phyloP scores from a whole-genome alignment of 2,113 vertebrate genomes.

The Pyxicephalus adspersus region DNA sequence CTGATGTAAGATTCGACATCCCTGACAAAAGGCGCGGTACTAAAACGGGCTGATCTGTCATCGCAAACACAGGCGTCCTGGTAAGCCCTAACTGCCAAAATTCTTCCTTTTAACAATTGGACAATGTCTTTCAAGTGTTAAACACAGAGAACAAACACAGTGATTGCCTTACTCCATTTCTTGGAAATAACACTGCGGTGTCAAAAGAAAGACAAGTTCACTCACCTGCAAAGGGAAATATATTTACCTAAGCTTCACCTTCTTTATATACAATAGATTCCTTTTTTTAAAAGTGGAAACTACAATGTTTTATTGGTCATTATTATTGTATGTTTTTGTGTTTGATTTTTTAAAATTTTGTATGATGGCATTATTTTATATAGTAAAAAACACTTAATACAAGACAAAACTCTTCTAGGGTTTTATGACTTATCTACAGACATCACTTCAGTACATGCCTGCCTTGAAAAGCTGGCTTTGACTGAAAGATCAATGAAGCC shows the following conservation, averaged over 20 bases:
- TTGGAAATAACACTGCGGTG: conserved; percentile 3
- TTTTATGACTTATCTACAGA: too few relatives aligned
- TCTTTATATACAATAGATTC: too few relatives aligned
- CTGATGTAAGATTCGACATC: conserved; percentile 6
- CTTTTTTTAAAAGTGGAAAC: background rate
- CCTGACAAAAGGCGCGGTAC: conserved; percentile 37
- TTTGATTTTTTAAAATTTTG: too few relatives aligned
- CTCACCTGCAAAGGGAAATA: conserved; percentile 7
- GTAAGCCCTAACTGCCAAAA: conserved; percentile 22
- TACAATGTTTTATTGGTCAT: too few relatives aligned
- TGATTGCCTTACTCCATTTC: conserved; percentile 4
- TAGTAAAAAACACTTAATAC: too few relatives aligned
- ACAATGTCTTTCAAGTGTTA: conserved; percentile 46
- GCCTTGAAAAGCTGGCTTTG: too few relatives aligned
- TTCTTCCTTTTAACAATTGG: conserved; percentile 34
- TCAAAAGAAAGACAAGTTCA: conserved; percentile 8
- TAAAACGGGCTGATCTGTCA: conserved; percentile 20
- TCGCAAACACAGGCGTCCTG: conserved; percentile 16
- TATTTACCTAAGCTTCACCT: background rate
- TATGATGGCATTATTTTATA: too few relatives aligned
- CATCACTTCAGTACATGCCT: too few relatives aligned
- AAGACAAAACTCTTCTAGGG: too few relatives aligned
- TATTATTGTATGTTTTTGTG: too few relatives aligned
- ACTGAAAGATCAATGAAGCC: too few relatives aligned
- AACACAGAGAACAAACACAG: conserved; percentile 8